A percentile compares a stretch with the other conserved stretches of the same genome.
Evolutionary conservation across 2,797 vertebrate genomes (phyloP).

Genomic region (Prionace glauca): DNA sequence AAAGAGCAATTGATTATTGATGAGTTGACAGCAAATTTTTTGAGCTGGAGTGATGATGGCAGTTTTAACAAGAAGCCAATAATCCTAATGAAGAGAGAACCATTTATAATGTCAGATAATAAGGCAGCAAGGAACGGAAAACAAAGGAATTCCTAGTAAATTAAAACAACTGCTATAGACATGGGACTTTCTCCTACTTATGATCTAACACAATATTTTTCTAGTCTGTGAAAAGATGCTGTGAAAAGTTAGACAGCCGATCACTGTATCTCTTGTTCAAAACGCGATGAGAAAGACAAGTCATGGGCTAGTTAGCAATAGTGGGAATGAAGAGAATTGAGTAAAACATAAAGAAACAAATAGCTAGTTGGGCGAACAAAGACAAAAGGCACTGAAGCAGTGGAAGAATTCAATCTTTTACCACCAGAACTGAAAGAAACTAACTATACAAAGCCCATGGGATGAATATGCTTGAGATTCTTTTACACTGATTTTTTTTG

Average conservation of each 20-base stretch:
- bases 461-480: neutral
- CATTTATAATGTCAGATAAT: neutral
- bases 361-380: neutral
- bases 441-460: neutral
- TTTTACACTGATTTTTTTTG: conserved; percentile 1
- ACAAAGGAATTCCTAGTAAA: neutral
- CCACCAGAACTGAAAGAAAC: neutral
- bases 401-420: neutral
- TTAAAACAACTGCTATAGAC: neutral
- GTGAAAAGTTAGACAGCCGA: neutral
- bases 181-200: neutral
- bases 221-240: neutral
- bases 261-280: too few relatives aligned
- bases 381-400: neutral
- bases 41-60: neutral
- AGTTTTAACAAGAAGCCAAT: neutral
- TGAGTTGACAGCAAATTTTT: neutral
- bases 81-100: neutral
- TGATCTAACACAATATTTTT: neutral
- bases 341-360: neutral
- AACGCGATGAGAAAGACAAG: neutral
- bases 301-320: neutral
- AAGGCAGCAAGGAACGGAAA: neutral
- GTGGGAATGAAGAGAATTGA: neutral
- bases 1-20: too few relatives aligned